phyloP scores from a whole-genome alignment of 2,113 vertebrate genomes.

The Machaerirhynchus nigripectus region DNA sequence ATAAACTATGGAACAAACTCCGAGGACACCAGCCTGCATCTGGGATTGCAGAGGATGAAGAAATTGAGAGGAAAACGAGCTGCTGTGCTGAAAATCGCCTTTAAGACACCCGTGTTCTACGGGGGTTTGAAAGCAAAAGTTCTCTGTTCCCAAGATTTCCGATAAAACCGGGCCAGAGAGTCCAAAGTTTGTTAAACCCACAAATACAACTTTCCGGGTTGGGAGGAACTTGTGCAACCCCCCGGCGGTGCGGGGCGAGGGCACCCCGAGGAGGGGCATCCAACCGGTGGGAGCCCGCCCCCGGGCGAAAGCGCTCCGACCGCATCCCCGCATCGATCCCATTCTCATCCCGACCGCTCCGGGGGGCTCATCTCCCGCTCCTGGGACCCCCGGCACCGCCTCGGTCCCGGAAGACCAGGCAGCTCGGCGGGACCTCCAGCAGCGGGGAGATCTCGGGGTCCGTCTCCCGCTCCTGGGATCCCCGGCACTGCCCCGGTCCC shows the following conservation, averaged over 20 bases:
- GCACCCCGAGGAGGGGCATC: not conserved
- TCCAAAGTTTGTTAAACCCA: conserved; percentile 35
- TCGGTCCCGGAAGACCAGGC: not conserved
- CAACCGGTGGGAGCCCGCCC: not conserved
- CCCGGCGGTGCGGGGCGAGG: not conserved
- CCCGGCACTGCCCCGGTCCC: not conserved
- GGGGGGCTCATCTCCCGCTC: not conserved
- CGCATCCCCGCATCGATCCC: not conserved
- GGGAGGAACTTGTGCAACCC: not conserved
- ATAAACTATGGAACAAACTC: not conserved
- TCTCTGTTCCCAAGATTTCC: not conserved
- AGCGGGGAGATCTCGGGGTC: not conserved
- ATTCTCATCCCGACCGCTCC: not conserved
- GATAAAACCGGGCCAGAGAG: not conserved
- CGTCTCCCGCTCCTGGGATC: not conserved
- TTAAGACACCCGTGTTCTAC: not conserved
- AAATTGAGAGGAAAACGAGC: not conserved
- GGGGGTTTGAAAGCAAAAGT: not conserved
- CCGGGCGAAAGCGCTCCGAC: not conserved
- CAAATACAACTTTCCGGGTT: not conserved
- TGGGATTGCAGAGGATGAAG: not conserved
- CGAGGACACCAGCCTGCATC: not conserved
- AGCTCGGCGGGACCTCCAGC: not conserved
- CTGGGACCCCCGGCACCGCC: not conserved
- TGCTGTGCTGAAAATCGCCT: not conserved